phyloP scores from a whole-genome alignment of 2,797 vertebrate species.

The Typhlichthys eigenmanni region DNA sequence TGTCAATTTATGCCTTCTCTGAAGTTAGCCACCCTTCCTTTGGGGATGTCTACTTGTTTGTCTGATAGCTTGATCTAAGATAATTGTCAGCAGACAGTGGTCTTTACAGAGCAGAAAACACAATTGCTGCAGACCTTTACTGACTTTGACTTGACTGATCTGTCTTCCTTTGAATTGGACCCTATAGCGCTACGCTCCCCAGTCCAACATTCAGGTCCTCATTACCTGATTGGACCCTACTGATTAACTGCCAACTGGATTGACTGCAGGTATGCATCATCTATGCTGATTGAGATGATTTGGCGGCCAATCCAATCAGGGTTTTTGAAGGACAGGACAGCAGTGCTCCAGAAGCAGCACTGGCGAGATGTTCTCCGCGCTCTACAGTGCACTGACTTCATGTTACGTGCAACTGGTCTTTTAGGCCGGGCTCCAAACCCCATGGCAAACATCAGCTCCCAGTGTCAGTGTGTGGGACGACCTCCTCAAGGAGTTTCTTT shows the following conservation, averaged over 20 bases:
- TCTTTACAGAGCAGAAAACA: conserved; percentile 48
- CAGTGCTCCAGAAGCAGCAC: conserved; percentile 38
- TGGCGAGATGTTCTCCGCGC: conserved; percentile 24
- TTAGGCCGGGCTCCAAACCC: conserved; percentile 33
- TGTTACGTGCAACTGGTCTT: conserved; percentile 37
- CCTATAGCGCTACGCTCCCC: conserved; percentile 59
- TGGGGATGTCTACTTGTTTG: conserved; percentile 46
- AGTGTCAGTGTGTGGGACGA: conserved; percentile 8
- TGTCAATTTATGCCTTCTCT: conserved; percentile 51
- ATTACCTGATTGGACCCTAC: conserved; percentile 68
- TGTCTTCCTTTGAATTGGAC: conserved; percentile 49
- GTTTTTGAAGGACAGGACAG: conserved; percentile 50
- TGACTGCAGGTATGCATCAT: conserved; percentile 73
- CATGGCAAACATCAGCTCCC: conserved; percentile 36
- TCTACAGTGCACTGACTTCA: conserved; percentile 51
- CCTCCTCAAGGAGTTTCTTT: conserved; percentile 7
- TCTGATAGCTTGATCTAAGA: conserved; percentile 45
- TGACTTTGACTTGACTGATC: conserved; percentile 46
- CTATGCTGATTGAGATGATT: conserved; percentile 57
- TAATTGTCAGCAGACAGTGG: conserved; percentile 56
- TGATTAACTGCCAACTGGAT: conserved; percentile 74
- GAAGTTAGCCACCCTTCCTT: conserved; percentile 32
- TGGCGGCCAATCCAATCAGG: conserved; percentile 65
- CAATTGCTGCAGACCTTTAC: conserved; percentile 37
- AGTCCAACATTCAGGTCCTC: conserved; percentile 64